Evolutionary conservation across 2,113 vertebrate genomes (phyloP).

Genomic region (Hippopotamus amphibius): DNA sequence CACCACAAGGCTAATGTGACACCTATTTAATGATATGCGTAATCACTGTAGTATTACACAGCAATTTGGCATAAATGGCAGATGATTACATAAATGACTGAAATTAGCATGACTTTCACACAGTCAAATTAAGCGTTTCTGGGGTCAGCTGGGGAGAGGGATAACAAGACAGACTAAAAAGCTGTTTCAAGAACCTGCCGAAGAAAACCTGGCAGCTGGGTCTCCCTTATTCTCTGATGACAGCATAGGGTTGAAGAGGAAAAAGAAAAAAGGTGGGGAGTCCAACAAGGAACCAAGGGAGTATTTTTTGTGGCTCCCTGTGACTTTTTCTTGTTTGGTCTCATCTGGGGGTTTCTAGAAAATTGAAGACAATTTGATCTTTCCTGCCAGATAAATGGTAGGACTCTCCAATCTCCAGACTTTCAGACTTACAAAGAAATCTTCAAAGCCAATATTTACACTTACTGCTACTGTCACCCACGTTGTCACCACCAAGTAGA

Average conservation of each 20-base stretch:
- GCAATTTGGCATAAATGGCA: conserved; percentile 56
- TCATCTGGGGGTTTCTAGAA: background rate
- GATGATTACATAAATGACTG: conserved; percentile 58
- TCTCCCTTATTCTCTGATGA: background rate
- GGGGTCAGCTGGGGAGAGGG: background rate
- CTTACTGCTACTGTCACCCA: background rate
- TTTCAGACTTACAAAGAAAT: background rate
- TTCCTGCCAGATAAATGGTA: background rate
- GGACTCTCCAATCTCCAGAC: background rate
- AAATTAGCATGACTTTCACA: conserved; percentile 63
- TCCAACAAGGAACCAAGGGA: background rate
- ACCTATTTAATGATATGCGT: conserved; percentile 21
- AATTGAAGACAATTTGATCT: conserved; percentile 15
- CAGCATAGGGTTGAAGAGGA: too few relatives aligned
- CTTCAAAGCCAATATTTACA: background rate
- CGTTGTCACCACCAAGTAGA: background rate
- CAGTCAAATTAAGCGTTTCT: conserved; percentile 39
- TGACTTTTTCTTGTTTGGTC: background rate
- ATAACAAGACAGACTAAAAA: background rate
- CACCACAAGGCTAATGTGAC: background rate
- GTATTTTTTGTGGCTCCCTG: background rate
- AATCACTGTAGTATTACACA: conserved; percentile 30
- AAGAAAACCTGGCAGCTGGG: background rate
- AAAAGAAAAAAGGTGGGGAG: background rate
- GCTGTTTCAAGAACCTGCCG: background rate